phyloP scores from a whole-genome alignment of 2,888 invertebrate genomes.

The Lycocerus yunnanus region DNA sequence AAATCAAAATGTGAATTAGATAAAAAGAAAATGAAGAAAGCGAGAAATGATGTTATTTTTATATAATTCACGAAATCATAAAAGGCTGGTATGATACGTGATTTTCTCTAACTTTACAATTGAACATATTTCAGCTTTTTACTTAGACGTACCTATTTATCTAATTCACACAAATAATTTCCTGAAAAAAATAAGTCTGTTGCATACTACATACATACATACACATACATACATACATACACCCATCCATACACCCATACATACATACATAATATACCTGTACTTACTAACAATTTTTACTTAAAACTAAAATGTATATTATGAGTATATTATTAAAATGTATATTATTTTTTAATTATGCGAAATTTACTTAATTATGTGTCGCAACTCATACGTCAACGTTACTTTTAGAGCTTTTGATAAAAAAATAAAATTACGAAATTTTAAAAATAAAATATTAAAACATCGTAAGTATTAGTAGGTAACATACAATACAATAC shows the following conservation, averaged over 20 bases:
- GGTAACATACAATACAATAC: too few relatives aligned
- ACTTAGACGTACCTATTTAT: constrained; percentile 5
- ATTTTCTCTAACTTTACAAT: constrained; percentile 6
- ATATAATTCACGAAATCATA: constrained; percentile 32
- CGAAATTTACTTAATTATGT: constrained; percentile 11
- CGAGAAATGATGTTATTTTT: constrained; percentile 10
- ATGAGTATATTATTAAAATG: background rate
- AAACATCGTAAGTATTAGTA: constrained; percentile 22
- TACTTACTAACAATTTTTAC: background rate
- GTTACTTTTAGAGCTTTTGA: constrained; percentile 27
- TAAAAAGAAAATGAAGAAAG: constrained; percentile 4
- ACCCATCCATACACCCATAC: constrained; percentile 2
- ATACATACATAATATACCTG: too few relatives aligned
- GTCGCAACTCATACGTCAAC: constrained; percentile 18
- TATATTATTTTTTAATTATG: constrained; percentile 1
- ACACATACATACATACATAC: background rate
- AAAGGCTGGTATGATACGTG: constrained; percentile 40
- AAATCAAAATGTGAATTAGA: constrained; percentile 13
- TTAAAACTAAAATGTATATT: background rate
- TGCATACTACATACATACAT: constrained; percentile 12
- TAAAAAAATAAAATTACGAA: constrained; percentile 19
- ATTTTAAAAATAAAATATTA: constrained; percentile 17
- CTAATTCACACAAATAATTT: constrained; percentile 9
- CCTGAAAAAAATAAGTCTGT: constrained; percentile 16
- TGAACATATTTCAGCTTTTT: background rate